Base-by-base conservation (phyloP, 2,888 invertebrate genomes). In the Drosophila anceps region DNA sequence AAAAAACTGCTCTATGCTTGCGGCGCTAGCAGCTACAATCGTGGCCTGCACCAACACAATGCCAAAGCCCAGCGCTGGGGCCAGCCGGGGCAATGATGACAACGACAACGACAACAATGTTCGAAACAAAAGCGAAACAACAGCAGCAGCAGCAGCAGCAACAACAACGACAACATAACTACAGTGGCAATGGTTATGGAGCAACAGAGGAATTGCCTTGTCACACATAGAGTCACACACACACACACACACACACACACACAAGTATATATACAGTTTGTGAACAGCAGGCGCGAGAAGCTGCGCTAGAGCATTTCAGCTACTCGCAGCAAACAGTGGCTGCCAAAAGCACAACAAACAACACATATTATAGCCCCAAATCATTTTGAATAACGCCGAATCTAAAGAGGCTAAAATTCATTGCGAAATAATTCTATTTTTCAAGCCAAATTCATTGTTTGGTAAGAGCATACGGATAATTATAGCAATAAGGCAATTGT, bases 21-120 rank as follows among this genome's bases (percentile, higher is more conserved):
- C 79, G 84, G 91, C 88, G 85, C 82, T 89, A 80, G 80, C 90
- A 90, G 86, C 81, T 82, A 88, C 84, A 88, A 88, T 86, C 88
- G 87, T 75, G 86, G 84, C 84, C 77, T 81, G 84, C 79, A 83
- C 84, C 83, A 74, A 68, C 69, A 87, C 82, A 84, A 84, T 80
- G 73, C 74, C 64, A 67, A 43, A 51, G 57, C 57, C 51, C 58
- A 69, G 58, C 53, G 67, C 44, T 76, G 69, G 76, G 85, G 77
- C 74, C 85, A 82, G 76, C 74, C 73, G 65, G 75, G 73, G 76
- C 86, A 85, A 82, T 80, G 76, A 80, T 80, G 83, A 82, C 79
- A 82, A 76, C 60, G 76, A 78, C 85, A 81, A 79, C 71, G 75
- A 76, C 82, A 77, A 76, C 72, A 79, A 81, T 48, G 79, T 75